Conservation (phyloP, 2,888 invertebrate species). For the Monoplex corrugatus region DNA sequence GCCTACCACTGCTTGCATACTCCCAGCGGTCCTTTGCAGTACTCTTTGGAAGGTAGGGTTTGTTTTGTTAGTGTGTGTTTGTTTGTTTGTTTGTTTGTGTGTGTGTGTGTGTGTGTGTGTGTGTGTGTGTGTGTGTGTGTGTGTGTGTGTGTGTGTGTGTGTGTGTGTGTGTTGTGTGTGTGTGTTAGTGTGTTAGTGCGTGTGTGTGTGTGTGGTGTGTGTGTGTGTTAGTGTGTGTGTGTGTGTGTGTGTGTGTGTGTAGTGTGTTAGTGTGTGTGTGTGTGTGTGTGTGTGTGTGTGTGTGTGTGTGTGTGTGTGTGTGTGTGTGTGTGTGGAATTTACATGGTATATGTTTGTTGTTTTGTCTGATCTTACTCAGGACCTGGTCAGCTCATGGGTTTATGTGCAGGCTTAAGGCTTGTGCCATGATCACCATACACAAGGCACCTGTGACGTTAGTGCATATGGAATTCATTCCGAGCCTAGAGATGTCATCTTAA, state of each 20-base stretch:
- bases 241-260: not conserved
- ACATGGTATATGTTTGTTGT: not conserved
- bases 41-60: conserved; percentile 93
- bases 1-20: conserved; percentile 98
- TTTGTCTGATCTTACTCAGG: not conserved
- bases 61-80: too few relatives aligned
- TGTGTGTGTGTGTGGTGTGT: not conserved
- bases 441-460: too few relatives aligned
- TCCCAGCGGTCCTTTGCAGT: conserved; percentile 98
- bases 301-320: not conserved
- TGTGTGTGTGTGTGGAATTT: conserved; percentile 3
- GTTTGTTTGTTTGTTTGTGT: not conserved
- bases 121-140: conserved; percentile 3
- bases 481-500: too few relatives aligned
- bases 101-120: not conserved
- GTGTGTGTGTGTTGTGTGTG: too few relatives aligned
- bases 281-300: not conserved
- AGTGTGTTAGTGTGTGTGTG: not conserved
- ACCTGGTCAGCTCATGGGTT: too few relatives aligned
- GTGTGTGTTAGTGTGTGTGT: not conserved
- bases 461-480: too few relatives aligned
- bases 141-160: conserved; percentile 9
- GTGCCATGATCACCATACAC: too few relatives aligned
- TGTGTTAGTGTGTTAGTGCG: not conserved
- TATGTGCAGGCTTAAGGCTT: too few relatives aligned